Base-by-base conservation (phyloP, 2,797 vertebrate genomes). In the Florisuga fusca region DNA sequence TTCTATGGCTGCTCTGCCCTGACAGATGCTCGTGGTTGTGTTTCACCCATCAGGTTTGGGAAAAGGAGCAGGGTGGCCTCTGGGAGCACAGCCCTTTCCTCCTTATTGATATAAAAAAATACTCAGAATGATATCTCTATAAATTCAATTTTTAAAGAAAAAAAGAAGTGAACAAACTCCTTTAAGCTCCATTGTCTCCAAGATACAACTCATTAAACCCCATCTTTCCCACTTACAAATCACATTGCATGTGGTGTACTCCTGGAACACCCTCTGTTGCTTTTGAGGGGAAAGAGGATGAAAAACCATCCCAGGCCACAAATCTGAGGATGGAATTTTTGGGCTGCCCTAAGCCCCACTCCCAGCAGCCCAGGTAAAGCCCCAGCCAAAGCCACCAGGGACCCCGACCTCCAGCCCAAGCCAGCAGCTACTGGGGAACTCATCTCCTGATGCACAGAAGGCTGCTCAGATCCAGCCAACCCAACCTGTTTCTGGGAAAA, bases 401-500 rank as follows among this genome's bases (percentile, higher is more conserved):
- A 57, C 36, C 23, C 34, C 23, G 2, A 11, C 34, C 27, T 53
- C 62, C 68, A n/a, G 27, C 11, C 27, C 62, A 64, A n/a, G 31
- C 15, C 46, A 71, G 62, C 45, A 66, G 12, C 15, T 18, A 17
- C n/a, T 5, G 29, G 68, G 46, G 69, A 46, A n/a, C 43, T 58
- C 66, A 25, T 0, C 20, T 57, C 43, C 33, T 51, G 31, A 18
- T 23, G 29, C 22, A 10, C 67, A 64, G 23, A 20, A 26, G 62
- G 43, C 16, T 0, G 8, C 29, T 22, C 0, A 2, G 54, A 62
- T 20, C 41, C 53, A n/a, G 9, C 13, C 0, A 0, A 54, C 25
- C 16, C 12, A 20, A 29, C 15, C 25, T 1, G 0, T 26, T 79
- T 23, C 43, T 43, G 71, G 45, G 38, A 62, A 43, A n/a, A 11